Conservation (phyloP, 2,797 vertebrate species). For the Catamblyrhynchus diadema region DNA sequence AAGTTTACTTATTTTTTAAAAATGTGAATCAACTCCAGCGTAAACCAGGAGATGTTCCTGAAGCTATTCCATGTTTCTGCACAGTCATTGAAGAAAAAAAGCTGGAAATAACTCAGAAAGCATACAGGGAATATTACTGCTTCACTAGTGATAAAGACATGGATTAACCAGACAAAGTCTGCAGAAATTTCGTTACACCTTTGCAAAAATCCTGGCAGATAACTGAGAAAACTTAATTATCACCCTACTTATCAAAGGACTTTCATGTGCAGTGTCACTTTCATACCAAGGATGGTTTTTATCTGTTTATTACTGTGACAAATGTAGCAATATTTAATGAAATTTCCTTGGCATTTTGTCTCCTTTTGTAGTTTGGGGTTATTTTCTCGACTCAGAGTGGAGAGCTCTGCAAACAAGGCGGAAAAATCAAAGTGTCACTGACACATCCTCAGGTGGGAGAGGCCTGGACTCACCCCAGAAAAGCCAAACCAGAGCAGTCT, state of each 20-base stretch:
- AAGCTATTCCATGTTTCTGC: neutral
- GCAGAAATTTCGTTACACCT: neutral
- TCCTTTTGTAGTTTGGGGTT: neutral
- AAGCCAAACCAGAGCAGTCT: neutral
- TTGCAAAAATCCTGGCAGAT: neutral
- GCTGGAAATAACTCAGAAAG: neutral
- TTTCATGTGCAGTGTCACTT: neutral
- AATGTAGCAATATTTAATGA: neutral
- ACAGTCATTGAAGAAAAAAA: neutral
- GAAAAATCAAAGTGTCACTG: neutral
- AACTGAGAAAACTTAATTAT: neutral
- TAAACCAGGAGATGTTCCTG: neutral
- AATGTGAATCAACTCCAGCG: neutral
- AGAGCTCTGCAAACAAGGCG: neutral
- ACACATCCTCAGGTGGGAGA: neutral
- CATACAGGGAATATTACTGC: neutral
- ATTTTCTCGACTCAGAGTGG: neutral
- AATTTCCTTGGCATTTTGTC: neutral
- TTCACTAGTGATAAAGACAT: neutral
- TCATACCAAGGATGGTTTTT: neutral
- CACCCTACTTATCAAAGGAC: neutral
- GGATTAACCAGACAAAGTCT: neutral
- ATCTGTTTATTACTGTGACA: neutral
- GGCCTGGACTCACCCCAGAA: neutral
- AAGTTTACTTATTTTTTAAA: neutral